Base-by-base conservation (phyloP, 2,113 vertebrate species). In the Trinectes maculatus region DNA sequence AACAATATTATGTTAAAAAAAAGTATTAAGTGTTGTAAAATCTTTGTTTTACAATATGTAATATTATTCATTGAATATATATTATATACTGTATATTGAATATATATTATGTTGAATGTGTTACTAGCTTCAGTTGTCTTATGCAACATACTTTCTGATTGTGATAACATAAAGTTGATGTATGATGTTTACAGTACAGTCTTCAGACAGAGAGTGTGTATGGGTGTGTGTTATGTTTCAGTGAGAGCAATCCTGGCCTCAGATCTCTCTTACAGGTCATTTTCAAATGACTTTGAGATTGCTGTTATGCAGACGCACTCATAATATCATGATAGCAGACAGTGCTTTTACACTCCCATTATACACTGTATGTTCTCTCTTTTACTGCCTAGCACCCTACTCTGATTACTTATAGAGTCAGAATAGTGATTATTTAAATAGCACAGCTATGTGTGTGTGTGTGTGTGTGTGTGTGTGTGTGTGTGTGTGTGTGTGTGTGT, bases 371-470 rank as follows among this genome's bases (percentile, higher is more conserved):
- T 22, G 31, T 36, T 54, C 57, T 74, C 65, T 71, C 49, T 74
- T 74, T 66, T 61, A 37, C 56, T 6, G 46, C 33, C 47, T 51
- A 62, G 62, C 72, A 63, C 54, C 68, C 34, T 71, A 31, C 34
- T n/a, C 71, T 86, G 71, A 82, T 82, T 85, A 75, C 53, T 82
- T 49, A 63, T 49, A 64, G 39, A 55, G 40, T 76, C 43, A 64
- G 55, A 71, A 26, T 58, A 71, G 29, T 85, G 73, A 85, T 86
- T 87, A 77, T 74, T 90, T 77, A 77, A 90, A 74, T 77, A 62
- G 61, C 64, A 51, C 42, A 64, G 64, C 69, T 82, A 66, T 44
- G 36, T 49, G 40, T 62, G 33, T 62, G 19, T 64, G 58, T 37
- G 15, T 74, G 42, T 43, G 53, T 40, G 48, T 46, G 57, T 43